phyloP scores from a whole-genome alignment of 2,797 vertebrate genomes.

The Oryzias sinensis region DNA sequence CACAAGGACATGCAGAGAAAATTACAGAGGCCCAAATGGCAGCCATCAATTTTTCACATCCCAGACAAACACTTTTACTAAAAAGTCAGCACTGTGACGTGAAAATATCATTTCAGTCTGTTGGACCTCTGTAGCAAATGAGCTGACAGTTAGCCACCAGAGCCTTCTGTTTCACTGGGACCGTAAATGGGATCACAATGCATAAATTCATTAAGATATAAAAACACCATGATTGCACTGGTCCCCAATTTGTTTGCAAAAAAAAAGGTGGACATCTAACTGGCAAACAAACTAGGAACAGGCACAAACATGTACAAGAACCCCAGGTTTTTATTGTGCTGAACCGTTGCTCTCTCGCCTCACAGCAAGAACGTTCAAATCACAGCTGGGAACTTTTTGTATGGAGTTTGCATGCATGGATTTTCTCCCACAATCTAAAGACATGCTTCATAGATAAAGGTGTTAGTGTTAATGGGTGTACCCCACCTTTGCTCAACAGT shows the following conservation, averaged over 20 bases:
- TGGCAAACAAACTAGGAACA: slow-evolving; percentile 29
- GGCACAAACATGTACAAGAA: slow-evolving; percentile 1
- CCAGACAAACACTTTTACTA: slow-evolving; percentile 11
- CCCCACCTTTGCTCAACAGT: too few relatives aligned
- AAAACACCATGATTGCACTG: slow-evolving; percentile 4
- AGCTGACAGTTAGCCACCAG: slow-evolving; percentile 27
- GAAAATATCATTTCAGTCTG: slow-evolving; percentile 27
- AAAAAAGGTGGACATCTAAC: slow-evolving; percentile 43
- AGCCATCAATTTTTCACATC: slow-evolving; percentile 20
- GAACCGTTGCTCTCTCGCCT: too few relatives aligned
- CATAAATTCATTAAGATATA: slow-evolving; percentile 7
- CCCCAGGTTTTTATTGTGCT: too few relatives aligned
- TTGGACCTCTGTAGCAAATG: slow-evolving; percentile 17
- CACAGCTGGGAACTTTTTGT: too few relatives aligned
- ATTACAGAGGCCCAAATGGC: slow-evolving; percentile 2
- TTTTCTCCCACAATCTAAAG: too few relatives aligned
- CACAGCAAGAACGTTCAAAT: too few relatives aligned
- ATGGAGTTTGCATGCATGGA: too few relatives aligned
- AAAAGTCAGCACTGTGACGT: slow-evolving; percentile 13
- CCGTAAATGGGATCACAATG: slow-evolving; percentile 10
- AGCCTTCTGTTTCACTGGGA: slow-evolving; percentile 15
- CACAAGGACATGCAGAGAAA: slow-evolving; percentile 26
- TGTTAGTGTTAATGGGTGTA: too few relatives aligned
- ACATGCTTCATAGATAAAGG: too few relatives aligned
- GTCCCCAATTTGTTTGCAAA: slow-evolving; percentile 40